Percentiles rank a stretch among this genome's conserved stretches.
These are phyloP conservation scores for Trissolcus japonicus DNA, from an alignment of 2,888 invertebrate genomes.

Conservation along the genomic window DNA sequence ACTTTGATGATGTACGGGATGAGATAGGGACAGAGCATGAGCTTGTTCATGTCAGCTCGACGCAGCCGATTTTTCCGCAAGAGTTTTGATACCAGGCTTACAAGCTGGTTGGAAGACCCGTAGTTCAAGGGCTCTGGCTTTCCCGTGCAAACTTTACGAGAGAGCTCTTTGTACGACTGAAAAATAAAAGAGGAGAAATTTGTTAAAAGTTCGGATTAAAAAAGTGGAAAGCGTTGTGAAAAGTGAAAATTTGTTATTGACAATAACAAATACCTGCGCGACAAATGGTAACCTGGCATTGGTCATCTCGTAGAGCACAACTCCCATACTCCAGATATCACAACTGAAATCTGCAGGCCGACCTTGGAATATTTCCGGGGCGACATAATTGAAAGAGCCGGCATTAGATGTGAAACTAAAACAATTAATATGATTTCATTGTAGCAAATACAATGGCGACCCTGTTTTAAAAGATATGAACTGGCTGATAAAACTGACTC, in stretches of 20 bases:
- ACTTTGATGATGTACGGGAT: slow-evolving; percentile 62
- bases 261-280: slow-evolving; percentile 22
- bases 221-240: not conserved
- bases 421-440: not conserved
- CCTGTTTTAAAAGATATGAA: not conserved
- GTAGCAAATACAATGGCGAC: not conserved
- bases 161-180: slow-evolving; percentile 59
- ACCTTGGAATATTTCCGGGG: slow-evolving; percentile 89
- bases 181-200: slow-evolving; percentile 4
- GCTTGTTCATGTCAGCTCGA: slow-evolving; percentile 66
- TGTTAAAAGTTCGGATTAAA: not conserved
- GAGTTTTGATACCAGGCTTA: slow-evolving; percentile 68
- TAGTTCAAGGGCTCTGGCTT: slow-evolving; percentile 58
- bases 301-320: slow-evolving; percentile 84
- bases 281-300: slow-evolving; percentile 35
- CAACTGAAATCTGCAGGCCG: slow-evolving; percentile 86
- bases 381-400: slow-evolving; percentile 82
- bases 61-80: slow-evolving; percentile 61
- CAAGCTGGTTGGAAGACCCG: slow-evolving; percentile 54
- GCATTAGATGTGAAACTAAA: slow-evolving; percentile 59
- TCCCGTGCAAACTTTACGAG: slow-evolving; percentile 56
- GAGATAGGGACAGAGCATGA: slow-evolving; percentile 67
- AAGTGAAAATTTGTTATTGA: not conserved
- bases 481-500: slow-evolving; percentile 55
- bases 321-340: slow-evolving; percentile 92